phyloP scores from a whole-genome alignment of 2,797 vertebrate species.

The Pantherophis vulpinus region DNA sequence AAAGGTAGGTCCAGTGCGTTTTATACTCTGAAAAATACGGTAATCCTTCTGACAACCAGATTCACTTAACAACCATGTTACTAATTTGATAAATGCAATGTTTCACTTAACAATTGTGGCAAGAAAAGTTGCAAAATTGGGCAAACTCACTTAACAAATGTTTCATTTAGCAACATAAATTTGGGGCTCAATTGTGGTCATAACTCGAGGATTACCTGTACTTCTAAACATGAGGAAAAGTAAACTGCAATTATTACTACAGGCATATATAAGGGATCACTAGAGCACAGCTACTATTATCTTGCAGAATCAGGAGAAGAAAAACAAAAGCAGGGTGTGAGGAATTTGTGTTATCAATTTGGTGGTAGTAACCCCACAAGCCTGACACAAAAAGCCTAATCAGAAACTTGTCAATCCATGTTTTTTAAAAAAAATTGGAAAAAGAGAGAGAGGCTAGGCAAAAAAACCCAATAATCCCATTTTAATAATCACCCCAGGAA shows the following conservation, averaged over 20 bases:
- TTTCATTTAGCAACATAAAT: neutral
- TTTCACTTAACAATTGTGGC: neutral
- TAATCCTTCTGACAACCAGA: neutral
- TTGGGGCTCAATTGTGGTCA: neutral
- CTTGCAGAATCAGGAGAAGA: constrained; percentile 11
- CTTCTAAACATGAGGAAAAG: neutral
- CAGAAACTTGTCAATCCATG: constrained; percentile 9
- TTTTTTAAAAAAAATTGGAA: neutral
- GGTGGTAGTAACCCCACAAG: neutral
- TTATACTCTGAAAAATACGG: too few relatives aligned
- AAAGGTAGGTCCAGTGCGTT: too few relatives aligned
- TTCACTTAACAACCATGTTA: neutral
- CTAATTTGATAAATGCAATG: neutral
- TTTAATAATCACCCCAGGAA: constrained; percentile 33
- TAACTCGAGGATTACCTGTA: neutral
- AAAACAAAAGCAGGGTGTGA: constrained; percentile 5
- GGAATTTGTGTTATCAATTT: neutral
- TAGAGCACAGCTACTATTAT: constrained; percentile 28
- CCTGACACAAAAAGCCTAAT: neutral
- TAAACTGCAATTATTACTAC: neutral
- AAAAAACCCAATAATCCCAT: neutral
- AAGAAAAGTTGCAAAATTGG: neutral
- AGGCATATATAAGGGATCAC: constrained; percentile 12
- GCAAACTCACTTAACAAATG: neutral
- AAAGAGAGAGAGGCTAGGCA: neutral